phyloP scores from a whole-genome alignment of 2,888 invertebrate species.

The Meliscaeva auricollis region DNA sequence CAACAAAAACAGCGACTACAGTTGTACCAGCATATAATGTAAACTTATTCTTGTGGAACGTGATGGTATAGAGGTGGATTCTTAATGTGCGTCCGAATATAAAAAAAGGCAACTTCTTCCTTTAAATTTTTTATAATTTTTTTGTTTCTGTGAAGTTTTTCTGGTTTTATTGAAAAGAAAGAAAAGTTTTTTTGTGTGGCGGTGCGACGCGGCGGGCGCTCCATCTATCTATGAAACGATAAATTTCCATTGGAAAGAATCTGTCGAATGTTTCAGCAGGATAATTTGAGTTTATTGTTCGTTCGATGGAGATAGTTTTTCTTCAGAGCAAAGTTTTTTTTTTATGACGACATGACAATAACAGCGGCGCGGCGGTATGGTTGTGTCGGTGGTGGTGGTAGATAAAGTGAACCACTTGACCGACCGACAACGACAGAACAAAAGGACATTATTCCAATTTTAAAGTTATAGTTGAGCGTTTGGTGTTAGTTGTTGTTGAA shows the following conservation, averaged over 20 bases:
- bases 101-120: slow-evolving; percentile 45
- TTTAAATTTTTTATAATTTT: slow-evolving; percentile 15
- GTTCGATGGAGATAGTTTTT: slow-evolving; percentile 48
- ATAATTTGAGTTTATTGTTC: slow-evolving; percentile 68
- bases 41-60: slow-evolving; percentile 63
- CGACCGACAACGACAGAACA: slow-evolving; percentile 40
- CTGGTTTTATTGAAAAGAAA: slow-evolving; percentile 18
- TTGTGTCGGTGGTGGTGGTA: too few relatives aligned
- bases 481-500: background rate
- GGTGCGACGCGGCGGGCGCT: too few relatives aligned
- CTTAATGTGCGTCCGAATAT: slow-evolving; percentile 64
- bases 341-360: background rate
- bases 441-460: slow-evolving; percentile 60
- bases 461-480: slow-evolving; percentile 45
- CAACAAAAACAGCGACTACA: slow-evolving; percentile 39
- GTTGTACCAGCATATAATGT: slow-evolving; percentile 56
- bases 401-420: slow-evolving; percentile 31
- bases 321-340: slow-evolving; percentile 9
- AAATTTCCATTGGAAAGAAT: slow-evolving; percentile 63
- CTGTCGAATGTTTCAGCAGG: slow-evolving; percentile 57
- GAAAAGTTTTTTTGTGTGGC: slow-evolving; percentile 64
- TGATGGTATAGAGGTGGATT: slow-evolving; percentile 37
- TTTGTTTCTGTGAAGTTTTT: slow-evolving; percentile 16
- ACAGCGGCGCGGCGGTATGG: background rate
- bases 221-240: slow-evolving; percentile 60